phyloP scores from a whole-genome alignment of 2,797 vertebrate species.

The Gobionotothen gibberifrons region DNA sequence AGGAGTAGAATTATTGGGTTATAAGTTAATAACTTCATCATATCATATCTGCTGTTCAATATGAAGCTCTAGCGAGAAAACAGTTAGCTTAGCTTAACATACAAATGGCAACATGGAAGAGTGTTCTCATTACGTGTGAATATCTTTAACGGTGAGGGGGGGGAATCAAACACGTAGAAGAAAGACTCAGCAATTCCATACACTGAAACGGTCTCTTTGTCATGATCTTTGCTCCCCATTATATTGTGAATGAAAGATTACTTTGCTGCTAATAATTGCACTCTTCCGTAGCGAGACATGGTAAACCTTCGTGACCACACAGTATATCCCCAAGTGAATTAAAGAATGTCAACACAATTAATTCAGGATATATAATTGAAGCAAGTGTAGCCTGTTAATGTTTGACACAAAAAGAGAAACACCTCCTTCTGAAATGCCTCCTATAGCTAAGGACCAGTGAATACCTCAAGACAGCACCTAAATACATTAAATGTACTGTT shows the following conservation, averaged over 20 bases:
- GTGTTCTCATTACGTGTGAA: background rate
- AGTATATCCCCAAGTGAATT: background rate
- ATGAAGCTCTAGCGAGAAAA: background rate
- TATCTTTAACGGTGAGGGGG: background rate
- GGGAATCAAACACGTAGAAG: background rate
- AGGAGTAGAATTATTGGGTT: background rate
- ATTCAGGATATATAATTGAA: background rate
- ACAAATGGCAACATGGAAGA: too few relatives aligned
- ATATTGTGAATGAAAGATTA: slow-evolving; percentile 2
- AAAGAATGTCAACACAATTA: slow-evolving; percentile 10
- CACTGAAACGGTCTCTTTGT: background rate
- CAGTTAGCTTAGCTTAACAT: background rate
- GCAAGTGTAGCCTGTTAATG: background rate
- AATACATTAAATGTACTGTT: slow-evolving; percentile 8
- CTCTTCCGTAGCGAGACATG: background rate
- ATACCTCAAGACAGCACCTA: background rate
- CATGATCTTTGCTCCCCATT: background rate
- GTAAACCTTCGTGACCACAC: background rate
- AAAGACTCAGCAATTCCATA: background rate
- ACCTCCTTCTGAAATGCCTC: background rate
- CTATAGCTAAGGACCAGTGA: background rate
- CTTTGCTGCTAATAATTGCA: slow-evolving; percentile 6
- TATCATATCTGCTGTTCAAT: too few relatives aligned
- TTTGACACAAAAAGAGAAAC: background rate
- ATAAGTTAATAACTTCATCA: background rate